Evolutionary conservation across 1,140 invertebrate species (phyloP).

Genomic region (Aphaenogaster ashmeadi): DNA sequence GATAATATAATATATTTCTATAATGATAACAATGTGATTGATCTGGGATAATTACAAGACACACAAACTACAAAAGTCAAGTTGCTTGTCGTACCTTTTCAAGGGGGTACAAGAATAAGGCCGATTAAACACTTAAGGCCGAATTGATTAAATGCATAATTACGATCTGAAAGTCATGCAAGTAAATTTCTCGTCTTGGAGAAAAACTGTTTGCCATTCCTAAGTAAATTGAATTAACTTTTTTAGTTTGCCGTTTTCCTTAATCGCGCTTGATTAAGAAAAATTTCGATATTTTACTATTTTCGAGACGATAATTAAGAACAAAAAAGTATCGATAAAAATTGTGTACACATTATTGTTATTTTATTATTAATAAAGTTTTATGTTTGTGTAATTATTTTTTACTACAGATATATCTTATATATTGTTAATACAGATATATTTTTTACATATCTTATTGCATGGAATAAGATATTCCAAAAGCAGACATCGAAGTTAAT

Average conservation of each 20-base stretch:
- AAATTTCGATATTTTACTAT: background rate
- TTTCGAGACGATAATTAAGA: background rate
- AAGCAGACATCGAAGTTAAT: conserved; percentile 36
- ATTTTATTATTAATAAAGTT: background rate
- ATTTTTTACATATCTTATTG: background rate
- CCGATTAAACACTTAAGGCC: conserved; percentile 66
- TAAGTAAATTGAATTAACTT: background rate
- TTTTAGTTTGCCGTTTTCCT: background rate
- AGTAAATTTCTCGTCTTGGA: conserved; percentile 37
- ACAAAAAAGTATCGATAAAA: background rate
- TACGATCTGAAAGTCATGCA: conserved; percentile 50
- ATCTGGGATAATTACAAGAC: conserved; percentile 52
- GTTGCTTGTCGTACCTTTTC: conserved; percentile 43
- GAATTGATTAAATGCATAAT: conserved; percentile 71
- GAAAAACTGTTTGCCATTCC: background rate
- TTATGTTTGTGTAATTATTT: background rate
- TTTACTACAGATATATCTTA: background rate
- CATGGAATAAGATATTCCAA: conserved; percentile 10
- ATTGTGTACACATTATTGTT: background rate
- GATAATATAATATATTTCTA: too few species aligned
- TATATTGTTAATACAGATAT: background rate
- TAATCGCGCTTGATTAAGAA: background rate
- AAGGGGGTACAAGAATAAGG: conserved; percentile 64
- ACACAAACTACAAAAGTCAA: conserved; percentile 56
- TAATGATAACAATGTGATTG: background rate